phyloP scores from a whole-genome alignment of 2,888 invertebrate species.

The Heliconius erato region DNA sequence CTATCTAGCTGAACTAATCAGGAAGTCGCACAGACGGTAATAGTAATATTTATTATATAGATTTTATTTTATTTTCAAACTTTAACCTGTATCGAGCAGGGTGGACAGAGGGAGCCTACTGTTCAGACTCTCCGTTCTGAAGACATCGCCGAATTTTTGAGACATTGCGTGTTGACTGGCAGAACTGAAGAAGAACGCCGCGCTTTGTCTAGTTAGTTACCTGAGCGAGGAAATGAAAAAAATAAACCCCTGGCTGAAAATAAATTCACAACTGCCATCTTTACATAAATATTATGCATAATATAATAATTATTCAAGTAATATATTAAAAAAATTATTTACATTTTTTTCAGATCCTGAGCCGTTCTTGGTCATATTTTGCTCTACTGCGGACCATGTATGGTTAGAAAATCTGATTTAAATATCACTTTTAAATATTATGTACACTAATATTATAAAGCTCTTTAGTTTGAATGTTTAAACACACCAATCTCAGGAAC shows the following conservation, averaged over 20 bases:
- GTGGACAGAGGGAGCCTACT: too few species aligned
- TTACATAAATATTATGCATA: too few species aligned
- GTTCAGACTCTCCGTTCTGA: too few species aligned
- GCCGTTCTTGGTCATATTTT: conserved; percentile 75
- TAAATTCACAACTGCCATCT: too few species aligned
- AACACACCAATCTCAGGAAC: neutral
- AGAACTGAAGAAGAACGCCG: too few species aligned
- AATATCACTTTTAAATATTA: neutral
- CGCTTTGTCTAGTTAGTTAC: too few species aligned
- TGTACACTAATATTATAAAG: neutral
- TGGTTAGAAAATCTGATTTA: conserved; percentile 53
- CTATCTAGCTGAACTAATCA: conserved; percentile 22
- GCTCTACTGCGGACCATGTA: conserved; percentile 72
- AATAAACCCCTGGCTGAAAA: too few species aligned
- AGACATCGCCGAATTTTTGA: too few species aligned
- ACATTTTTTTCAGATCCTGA: conserved; percentile 68
- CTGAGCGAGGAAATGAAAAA: too few species aligned
- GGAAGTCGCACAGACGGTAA: conserved; percentile 18
- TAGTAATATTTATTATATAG: conserved; percentile 16
- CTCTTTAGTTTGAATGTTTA: neutral
- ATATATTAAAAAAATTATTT: neutral
- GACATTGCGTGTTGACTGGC: too few species aligned
- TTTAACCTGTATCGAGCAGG: too few species aligned
- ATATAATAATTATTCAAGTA: too few species aligned
- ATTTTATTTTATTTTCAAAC: neutral